These are phyloP conservation scores for Edolisoma coerulescens DNA, from an alignment of 2,113 vertebrate species.

Conservation along the genomic window DNA sequence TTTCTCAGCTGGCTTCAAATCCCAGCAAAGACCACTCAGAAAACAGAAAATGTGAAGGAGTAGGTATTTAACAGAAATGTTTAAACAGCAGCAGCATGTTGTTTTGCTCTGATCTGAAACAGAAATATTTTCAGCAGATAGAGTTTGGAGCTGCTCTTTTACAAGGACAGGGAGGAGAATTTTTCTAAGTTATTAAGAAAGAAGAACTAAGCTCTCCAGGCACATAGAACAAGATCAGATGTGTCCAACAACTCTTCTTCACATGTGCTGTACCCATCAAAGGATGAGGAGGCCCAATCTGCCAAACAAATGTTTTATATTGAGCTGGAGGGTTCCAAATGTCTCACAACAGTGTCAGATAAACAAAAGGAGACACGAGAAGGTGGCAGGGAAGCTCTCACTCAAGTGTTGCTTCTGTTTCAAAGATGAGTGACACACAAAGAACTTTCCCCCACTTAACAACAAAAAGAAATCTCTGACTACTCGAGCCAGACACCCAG, in stretches of 20 bases:
- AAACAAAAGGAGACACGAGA: slow-evolving; percentile 62
- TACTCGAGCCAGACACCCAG: background rate
- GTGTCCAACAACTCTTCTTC: slow-evolving; percentile 2
- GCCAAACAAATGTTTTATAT: slow-evolving; percentile 72
- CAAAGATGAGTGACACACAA: slow-evolving; percentile 36
- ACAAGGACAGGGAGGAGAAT: background rate
- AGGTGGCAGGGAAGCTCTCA: slow-evolving; percentile 52
- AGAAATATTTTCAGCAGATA: background rate
- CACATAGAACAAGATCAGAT: background rate
- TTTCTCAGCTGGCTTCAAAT: background rate
- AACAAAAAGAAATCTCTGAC: background rate
- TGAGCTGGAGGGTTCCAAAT: slow-evolving; percentile 55
- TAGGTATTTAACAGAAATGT: background rate
- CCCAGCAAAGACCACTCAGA: background rate
- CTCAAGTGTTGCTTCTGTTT: slow-evolving; percentile 42
- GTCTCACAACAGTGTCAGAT: slow-evolving; percentile 63
- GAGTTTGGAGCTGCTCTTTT: background rate
- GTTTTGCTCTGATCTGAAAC: background rate
- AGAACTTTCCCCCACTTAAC: slow-evolving; percentile 10
- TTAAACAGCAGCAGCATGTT: background rate
- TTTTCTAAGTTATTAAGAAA: background rate
- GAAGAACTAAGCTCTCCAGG: background rate
- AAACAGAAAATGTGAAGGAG: background rate
- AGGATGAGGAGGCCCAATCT: slow-evolving; percentile 35
- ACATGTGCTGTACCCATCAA: slow-evolving; percentile 40